These are phyloP conservation scores for Protaetia brevitarsis DNA, from an alignment of 1,140 invertebrate species.

Conservation along the genomic window DNA sequence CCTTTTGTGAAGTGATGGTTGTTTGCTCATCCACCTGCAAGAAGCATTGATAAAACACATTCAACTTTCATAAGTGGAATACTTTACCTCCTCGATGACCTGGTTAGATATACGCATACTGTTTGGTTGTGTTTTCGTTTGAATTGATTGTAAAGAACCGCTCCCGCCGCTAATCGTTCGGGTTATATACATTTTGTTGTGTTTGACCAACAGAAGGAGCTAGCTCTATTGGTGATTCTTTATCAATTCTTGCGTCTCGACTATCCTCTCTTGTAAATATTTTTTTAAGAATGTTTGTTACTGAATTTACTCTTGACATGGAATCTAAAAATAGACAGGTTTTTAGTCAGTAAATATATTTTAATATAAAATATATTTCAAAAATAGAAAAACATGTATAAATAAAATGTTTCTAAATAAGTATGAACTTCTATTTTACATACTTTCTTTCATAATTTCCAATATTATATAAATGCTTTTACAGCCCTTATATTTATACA, in stretches of 20 bases:
- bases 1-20: slow-evolving; percentile 69
- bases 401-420: slow-evolving; percentile 4
- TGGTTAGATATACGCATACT: slow-evolving; percentile 63
- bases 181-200: too few species aligned
- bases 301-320: slow-evolving; percentile 66
- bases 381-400: too few species aligned
- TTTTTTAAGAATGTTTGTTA: slow-evolving; percentile 70
- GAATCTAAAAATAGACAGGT: slow-evolving; percentile 52
- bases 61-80: too few species aligned
- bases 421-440: background rate
- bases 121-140: background rate
- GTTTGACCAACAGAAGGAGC: slow-evolving; percentile 43
- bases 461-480: background rate
- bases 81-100: slow-evolving; percentile 75
- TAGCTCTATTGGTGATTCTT: slow-evolving; percentile 41
- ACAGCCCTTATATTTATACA: background rate
- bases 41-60: too few species aligned
- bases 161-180: slow-evolving; percentile 32
- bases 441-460: background rate
- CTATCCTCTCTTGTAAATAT: slow-evolving; percentile 67
- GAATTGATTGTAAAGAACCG: background rate
- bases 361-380: too few species aligned
- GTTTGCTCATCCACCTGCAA: slow-evolving; percentile 71
- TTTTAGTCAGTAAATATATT: too few species aligned
- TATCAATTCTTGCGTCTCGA: slow-evolving; percentile 31